Evolutionary conservation across 2,797 vertebrate species (phyloP).

Genomic region (Brachyalestes nurse): DNA sequence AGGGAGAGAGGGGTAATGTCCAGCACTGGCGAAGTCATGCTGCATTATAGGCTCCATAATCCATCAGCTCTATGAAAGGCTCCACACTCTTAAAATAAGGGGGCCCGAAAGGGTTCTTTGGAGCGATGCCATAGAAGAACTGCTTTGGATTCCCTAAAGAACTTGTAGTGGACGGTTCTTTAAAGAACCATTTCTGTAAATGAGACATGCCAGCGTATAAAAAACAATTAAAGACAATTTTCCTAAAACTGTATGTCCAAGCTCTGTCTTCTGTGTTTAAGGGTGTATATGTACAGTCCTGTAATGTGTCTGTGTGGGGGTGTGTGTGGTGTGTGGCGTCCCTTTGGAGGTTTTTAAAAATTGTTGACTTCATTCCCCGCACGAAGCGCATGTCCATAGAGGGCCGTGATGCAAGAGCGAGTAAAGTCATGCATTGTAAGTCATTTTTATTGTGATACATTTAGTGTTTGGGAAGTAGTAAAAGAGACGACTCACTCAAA

Average conservation of each 20-base stretch:
- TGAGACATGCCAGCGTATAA: background rate
- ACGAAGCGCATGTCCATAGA: slow-evolving; percentile 40
- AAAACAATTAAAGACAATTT: background rate
- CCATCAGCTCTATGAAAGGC: slow-evolving; percentile 15
- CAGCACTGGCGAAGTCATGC: slow-evolving; percentile 15
- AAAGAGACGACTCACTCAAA: slow-evolving; percentile 29
- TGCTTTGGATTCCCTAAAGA: background rate
- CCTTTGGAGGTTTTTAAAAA: slow-evolving; percentile 28
- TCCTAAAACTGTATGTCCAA: background rate
- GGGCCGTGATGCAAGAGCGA: slow-evolving; percentile 37
- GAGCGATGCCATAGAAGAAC: background rate
- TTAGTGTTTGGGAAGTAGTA: slow-evolving; percentile 37
- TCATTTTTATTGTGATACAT: slow-evolving; percentile 46
- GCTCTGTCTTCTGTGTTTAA: background rate
- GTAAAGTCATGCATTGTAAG: slow-evolving; percentile 15
- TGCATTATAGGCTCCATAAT: slow-evolving; percentile 35
- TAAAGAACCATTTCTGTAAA: background rate
- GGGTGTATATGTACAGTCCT: background rate
- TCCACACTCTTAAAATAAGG: background rate
- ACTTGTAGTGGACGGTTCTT: background rate
- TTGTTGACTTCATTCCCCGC: slow-evolving; percentile 36
- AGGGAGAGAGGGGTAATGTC: slow-evolving; percentile 34
- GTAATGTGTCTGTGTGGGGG: slow-evolving; percentile 15
- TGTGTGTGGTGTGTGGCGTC: slow-evolving; percentile 22
- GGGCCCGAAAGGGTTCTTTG: background rate